A percentile compares a stretch with the other conserved stretches of the same genome.
phyloP scores from a whole-genome alignment of 2,888 invertebrate species.

The Dusona sp. region DNA sequence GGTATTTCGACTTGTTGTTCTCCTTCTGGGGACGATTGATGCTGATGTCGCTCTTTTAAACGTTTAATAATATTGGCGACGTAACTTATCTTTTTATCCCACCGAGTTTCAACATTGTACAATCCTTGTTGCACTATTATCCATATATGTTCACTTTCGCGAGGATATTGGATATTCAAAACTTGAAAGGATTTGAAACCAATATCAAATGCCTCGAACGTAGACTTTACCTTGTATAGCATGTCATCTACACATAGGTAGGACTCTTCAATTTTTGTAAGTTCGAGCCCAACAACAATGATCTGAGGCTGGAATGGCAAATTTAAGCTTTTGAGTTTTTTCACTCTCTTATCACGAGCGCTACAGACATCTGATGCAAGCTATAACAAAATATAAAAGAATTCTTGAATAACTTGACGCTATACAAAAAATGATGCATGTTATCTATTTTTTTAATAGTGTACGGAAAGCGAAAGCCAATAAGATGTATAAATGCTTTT shows the following conservation, averaged over 20 bases:
- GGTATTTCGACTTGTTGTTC: too few relatives aligned
- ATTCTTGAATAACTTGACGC: neutral
- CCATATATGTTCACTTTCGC: constrained; percentile 46
- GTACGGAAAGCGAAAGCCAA: neutral
- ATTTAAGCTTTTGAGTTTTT: neutral
- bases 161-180: constrained; percentile 38
- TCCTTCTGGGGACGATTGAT: neutral
- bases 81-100: constrained; percentile 37
- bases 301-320: constrained; percentile 34
- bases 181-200: constrained; percentile 43
- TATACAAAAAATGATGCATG: neutral
- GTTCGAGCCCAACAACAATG: constrained; percentile 29
- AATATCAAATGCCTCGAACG: constrained; percentile 32
- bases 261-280: constrained; percentile 11
- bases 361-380: neutral
- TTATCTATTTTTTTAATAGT: neutral
- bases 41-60: neutral
- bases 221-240: constrained; percentile 30
- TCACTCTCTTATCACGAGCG: neutral
- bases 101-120: constrained; percentile 24
- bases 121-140: constrained; percentile 28
- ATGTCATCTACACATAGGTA: constrained; percentile 35
- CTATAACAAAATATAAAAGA: neutral
- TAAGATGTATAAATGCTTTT: neutral
- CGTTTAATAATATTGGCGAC: constrained; percentile 7